Base-by-base conservation (phyloP, 2,113 vertebrate genomes). In the Beaufortia kweichowensis region DNA sequence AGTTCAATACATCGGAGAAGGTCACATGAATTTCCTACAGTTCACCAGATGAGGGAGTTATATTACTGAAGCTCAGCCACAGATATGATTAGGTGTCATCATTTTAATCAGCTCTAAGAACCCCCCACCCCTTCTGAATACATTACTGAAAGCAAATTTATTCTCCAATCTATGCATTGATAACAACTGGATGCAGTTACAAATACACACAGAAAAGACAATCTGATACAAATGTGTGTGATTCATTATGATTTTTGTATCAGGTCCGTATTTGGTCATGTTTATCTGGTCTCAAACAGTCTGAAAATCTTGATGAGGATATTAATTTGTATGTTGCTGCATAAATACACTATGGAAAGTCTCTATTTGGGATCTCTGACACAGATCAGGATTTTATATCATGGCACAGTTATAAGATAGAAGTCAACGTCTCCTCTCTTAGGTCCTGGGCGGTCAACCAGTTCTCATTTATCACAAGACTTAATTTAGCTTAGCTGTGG, bases 351-450 rank as follows among this genome's bases (percentile, higher is more conserved):
- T 31, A 19, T 17, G 21, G 53, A 55, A 71, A 19, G 39, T 3
- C 14, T 48, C n/a, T 24, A 57, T 33, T 61, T 53, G 17, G 46
- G 71, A 21, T 76, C 50, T 65, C 35, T 72, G 7, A 73, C 57
- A 43, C 39, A 26, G 24, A 84, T 60, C 62, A 60, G 50, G 50
- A 35, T 66, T 76, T 62, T 68, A 68, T 48, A 80, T 80, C 53
- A 77, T 74, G 50, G 77, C 65, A 76, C 62, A 78, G 80, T 61
- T 79, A 79, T 82, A 55, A 75, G 64, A 61, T 70, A 70, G 69
- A 75, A 78, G 61, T 75, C 78, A 76, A 31, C 62, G 19, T 43
- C 23, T 60, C n/a, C n/a, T 59, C 67, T 64, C 67, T 39, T 29
- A 76, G 50, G 61, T 39, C 57, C 55, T 75, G 43, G 77, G 77